Percentiles rank a stretch among this genome's conserved stretches.
These are phyloP conservation scores for Poeciliopsis infans DNA, from an alignment of 2,797 vertebrate genomes.

Conservation along the genomic window DNA sequence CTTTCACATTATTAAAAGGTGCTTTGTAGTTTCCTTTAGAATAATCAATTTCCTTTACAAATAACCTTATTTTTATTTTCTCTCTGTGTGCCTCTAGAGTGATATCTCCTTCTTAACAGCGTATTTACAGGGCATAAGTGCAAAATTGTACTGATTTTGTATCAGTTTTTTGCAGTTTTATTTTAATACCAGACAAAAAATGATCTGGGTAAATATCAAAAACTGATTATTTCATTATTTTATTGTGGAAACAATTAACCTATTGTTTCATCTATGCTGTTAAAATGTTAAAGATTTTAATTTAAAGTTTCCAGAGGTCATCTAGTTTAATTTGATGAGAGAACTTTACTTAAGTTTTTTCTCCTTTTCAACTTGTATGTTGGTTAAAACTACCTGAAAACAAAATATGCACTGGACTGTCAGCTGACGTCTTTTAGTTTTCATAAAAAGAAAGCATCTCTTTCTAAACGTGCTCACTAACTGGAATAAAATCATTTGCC, in stretches of 20 bases:
- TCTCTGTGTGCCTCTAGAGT: neutral
- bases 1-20: neutral
- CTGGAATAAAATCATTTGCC: constrained; percentile 5
- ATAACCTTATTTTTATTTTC: neutral
- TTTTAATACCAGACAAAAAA: too few relatives aligned
- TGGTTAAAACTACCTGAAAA: constrained; percentile 5
- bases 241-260: too few relatives aligned
- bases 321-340: too few relatives aligned
- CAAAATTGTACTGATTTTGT: neutral
- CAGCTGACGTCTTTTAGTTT: neutral
- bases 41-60: neutral
- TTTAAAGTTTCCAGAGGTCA: too few relatives aligned
- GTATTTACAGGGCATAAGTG: too few relatives aligned
- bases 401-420: neutral
- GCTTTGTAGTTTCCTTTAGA: neutral
- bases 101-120: neutral
- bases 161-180: neutral
- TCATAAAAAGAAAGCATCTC: neutral
- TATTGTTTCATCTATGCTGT: too few relatives aligned
- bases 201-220: too few relatives aligned
- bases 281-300: too few relatives aligned
- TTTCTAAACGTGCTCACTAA: neutral
- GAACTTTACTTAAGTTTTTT: too few relatives aligned
- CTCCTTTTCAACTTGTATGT: neutral
- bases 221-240: too few relatives aligned